Evolutionary conservation across 2,888 invertebrate genomes (phyloP).

Genomic region (Hipparchia semele): DNA sequence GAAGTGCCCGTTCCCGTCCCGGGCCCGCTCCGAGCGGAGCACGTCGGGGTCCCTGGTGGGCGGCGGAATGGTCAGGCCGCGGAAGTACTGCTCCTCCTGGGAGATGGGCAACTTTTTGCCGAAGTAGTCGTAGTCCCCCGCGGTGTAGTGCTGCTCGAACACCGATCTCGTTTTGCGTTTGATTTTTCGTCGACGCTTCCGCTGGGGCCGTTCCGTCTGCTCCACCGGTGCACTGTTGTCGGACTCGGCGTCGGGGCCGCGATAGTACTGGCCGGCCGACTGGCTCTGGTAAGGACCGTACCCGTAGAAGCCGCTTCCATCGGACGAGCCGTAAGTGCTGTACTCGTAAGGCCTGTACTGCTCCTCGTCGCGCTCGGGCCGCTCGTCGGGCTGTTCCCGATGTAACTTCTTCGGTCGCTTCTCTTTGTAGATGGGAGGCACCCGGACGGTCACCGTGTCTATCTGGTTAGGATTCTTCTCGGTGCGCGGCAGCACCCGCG

Average conservation of each 20-base stretch:
- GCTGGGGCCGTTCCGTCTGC: constrained; percentile 59
- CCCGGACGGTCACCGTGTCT: constrained; percentile 77
- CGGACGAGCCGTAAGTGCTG: background rate
- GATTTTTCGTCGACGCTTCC: constrained; percentile 61
- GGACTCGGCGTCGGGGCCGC: constrained; percentile 53
- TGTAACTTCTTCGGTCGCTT: constrained; percentile 73
- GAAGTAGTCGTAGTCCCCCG: constrained; percentile 69
- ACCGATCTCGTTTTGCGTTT: constrained; percentile 58
- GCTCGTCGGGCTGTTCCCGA: constrained; percentile 55
- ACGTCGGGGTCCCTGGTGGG: constrained; percentile 67
- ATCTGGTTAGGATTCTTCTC: constrained; percentile 78
- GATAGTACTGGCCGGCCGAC: constrained; percentile 41
- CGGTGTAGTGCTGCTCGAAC: constrained; percentile 52
- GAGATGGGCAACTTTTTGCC: constrained; percentile 66
- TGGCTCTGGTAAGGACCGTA: background rate
- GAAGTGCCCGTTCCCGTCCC: constrained; percentile 51
- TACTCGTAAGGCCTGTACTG: constrained; percentile 15
- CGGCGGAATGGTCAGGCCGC: constrained; percentile 59
- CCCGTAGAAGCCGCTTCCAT: background rate
- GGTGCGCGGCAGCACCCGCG: constrained; percentile 75
- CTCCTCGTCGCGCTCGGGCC: constrained; percentile 14
- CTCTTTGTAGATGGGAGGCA: constrained; percentile 76
- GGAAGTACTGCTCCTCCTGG: constrained; percentile 64
- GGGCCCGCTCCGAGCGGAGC: constrained; percentile 56
- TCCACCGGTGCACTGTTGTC: constrained; percentile 56